A percentile compares a stretch with the other conserved stretches of the same genome.
phyloP scores from a whole-genome alignment of 2,888 invertebrate genomes.

The Cremastinae sp. region DNA sequence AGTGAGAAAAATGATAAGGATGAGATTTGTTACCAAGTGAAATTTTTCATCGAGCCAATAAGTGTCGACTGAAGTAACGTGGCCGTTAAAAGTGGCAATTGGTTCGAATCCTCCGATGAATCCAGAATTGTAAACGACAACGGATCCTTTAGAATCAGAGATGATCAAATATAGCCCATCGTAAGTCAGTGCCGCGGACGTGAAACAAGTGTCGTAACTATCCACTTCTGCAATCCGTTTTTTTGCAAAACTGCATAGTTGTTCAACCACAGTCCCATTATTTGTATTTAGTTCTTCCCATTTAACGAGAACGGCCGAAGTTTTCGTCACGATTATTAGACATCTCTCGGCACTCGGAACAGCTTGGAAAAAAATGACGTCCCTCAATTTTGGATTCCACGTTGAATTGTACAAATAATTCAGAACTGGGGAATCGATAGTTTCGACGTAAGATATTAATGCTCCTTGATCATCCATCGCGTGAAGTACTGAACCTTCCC shows the following conservation, averaged over 20 bases:
- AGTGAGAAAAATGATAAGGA: not conserved
- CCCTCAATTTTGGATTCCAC: conserved; percentile 69
- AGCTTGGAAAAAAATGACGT: conserved; percentile 70
- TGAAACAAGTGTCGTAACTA: conserved; percentile 61
- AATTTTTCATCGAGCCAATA: conserved; percentile 72
- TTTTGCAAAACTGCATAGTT: conserved; percentile 68
- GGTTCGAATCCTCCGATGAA: conserved; percentile 68
- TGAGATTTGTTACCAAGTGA: conserved; percentile 67
- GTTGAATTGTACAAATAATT: conserved; percentile 60
- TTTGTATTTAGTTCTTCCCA: too few relatives aligned
- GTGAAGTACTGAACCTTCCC: conserved; percentile 67
- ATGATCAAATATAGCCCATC: conserved; percentile 80
- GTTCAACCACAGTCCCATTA: conserved; percentile 19
- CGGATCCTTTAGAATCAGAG: conserved; percentile 78
- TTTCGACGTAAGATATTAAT: conserved; percentile 62
- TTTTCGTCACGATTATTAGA: conserved; percentile 73
- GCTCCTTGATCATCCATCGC: conserved; percentile 72
- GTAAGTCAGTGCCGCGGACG: conserved; percentile 77
- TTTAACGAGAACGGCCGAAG: conserved; percentile 68
- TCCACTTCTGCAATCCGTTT: conserved; percentile 66
- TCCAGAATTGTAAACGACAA: conserved; percentile 77
- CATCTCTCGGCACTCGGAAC: conserved; percentile 67
- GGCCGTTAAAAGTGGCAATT: conserved; percentile 72
- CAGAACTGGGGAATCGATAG: not conserved
- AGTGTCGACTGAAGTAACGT: conserved; percentile 74